Evolutionary conservation across 2,888 invertebrate species (phyloP).

Genomic region (Himalopsyche japonica): DNA sequence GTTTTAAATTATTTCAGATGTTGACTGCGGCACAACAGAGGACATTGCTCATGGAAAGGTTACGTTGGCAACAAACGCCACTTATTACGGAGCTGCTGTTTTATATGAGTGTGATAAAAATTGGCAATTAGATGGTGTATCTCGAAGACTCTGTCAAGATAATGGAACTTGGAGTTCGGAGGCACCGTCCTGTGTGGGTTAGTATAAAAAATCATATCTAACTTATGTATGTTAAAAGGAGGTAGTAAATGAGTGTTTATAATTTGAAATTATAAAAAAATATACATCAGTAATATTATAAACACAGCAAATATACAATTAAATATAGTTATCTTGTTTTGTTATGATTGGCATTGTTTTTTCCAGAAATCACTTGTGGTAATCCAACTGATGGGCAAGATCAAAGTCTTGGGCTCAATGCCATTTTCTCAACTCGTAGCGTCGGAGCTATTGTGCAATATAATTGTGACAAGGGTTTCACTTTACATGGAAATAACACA

Average conservation of each 20-base stretch:
- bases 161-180: conserved; percentile 91
- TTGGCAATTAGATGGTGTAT: conserved; percentile 81
- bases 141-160: conserved; percentile 80
- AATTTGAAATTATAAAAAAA: no score
- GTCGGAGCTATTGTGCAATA: conserved; percentile 82
- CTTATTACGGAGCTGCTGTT: conserved; percentile 84
- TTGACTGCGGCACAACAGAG: conserved; percentile 82
- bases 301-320: no score
- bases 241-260: no score
- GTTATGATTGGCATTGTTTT: conserved; percentile 17
- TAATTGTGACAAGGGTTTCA: conserved; percentile 80
- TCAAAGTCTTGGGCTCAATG: conserved; percentile 58
- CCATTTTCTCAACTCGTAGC: conserved; percentile 67
- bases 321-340: background rate
- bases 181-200: conserved; percentile 78
- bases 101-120: conserved; percentile 82
- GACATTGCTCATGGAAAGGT: conserved; percentile 74
- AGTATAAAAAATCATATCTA: conserved; percentile 30
- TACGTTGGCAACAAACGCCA: conserved; percentile 81
- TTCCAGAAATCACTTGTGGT: conserved; percentile 75
- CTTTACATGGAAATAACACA: conserved; percentile 77
- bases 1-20: conserved; percentile 59
- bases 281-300: no score
- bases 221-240: no score
- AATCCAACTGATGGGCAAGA: conserved; percentile 64